Evolutionary conservation across 2,888 invertebrate genomes (phyloP), one percentile per base, ranked within the genome.

Genomic region (Microctonus aethiopoides): DNA sequence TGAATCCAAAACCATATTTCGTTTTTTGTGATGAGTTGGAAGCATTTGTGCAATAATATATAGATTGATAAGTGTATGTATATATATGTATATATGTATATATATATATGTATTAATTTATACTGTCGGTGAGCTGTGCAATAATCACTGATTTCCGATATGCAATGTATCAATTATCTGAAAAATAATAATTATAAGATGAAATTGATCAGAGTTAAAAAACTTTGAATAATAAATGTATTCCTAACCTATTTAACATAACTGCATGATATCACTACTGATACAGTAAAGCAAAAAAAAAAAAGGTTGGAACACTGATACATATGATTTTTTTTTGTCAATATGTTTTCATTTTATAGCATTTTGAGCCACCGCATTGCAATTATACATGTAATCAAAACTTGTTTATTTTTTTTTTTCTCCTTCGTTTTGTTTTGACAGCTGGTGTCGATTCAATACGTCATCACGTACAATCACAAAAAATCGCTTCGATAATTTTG

Each of bases 1-100:
- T 57, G 83, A 80, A 74, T 87, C 87, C 74, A 86, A 79, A 67
- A 82, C 82, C 85, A 85, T 85, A 32, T 20, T 63, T 7, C 24
- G 7, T 63, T 16, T 20, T 46, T 63, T 63, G 16, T 57, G 29
- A 57, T 57, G 32, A 34, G 34, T n/a, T 20, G 57, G 57, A 57
- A 57, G 32, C 57, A 57, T 57, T 9, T 13, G n/a, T n/a, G 32
- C 3, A 16, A 32, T 29, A 0, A 4, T 34, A 57, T 20, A 7
- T 16, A 3, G 5, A 13, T 16, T 46, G 16, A n/a, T 2, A 46
- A 16, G 7, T 16, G 4, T 16, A 16, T 46, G 16, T 46, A 20
- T 16, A 5, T 5, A 7, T 29, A 29, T n/a, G n/a, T 29, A 5
- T 7, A 29, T 7, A 3, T 5, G 7, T 29, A 5, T 3, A n/a